Conservation (phyloP, 92 coral and sea anemone genomes). For the Montipora capitata region DNA sequence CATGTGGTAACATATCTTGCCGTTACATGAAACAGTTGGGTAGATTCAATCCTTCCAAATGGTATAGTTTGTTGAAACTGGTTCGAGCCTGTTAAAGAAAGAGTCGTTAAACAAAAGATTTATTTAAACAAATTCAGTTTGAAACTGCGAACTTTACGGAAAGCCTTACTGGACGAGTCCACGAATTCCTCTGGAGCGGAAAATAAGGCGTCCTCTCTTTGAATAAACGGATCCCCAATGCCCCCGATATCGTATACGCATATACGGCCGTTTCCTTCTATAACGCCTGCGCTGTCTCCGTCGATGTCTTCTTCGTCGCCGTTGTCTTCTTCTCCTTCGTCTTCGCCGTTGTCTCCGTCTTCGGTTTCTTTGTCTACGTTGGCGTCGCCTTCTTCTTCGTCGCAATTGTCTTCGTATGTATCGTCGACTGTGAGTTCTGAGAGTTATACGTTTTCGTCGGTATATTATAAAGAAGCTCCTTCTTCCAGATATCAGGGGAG, state of each 20-base stretch:
- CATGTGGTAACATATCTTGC: too few relatives aligned
- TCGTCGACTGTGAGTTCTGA: constrained; percentile 35
- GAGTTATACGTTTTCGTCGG: not conserved
- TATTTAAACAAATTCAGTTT: too few relatives aligned
- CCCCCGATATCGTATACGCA: constrained; percentile 32
- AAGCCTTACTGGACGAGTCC: constrained; percentile 15
- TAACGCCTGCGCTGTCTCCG: constrained; percentile 8
- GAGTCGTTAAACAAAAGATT: not conserved
- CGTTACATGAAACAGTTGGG: too few relatives aligned
- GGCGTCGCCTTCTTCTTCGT: constrained; percentile 22
- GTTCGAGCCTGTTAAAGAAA: too few relatives aligned
- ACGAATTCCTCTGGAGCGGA: not conserved
- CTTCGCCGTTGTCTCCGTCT: not conserved
- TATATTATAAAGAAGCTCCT: not conserved
- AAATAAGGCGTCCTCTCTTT: not conserved
- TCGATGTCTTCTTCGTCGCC: constrained; percentile 28
- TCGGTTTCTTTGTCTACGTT: constrained; percentile 25
- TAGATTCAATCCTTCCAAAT: too few relatives aligned
- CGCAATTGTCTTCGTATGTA: constrained; percentile 24
- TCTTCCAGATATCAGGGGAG: not conserved
- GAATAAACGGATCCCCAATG: constrained; percentile 15
- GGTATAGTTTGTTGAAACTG: too few relatives aligned
- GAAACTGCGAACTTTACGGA: too few relatives aligned
- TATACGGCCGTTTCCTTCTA: constrained; percentile 15
- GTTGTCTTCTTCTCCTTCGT: constrained; percentile 12